These are phyloP conservation scores for Leptarthrus brevirostris DNA, from an alignment of 2,888 invertebrate species.

Conservation along the genomic window DNA sequence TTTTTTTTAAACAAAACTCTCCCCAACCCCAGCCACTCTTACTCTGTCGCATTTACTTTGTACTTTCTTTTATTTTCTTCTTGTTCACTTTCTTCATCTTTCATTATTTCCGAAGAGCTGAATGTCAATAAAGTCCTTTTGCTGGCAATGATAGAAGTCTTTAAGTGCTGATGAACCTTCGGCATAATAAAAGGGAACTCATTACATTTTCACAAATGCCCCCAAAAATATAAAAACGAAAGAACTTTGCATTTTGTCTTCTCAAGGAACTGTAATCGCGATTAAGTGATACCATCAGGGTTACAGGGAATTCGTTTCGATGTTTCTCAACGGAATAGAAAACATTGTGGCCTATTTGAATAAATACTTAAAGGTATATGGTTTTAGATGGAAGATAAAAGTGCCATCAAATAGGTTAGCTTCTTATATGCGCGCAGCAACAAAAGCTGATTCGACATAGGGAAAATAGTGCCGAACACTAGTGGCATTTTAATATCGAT, in stretches of 20 bases:
- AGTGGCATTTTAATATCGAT: no score
- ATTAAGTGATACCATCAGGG: constrained; percentile 26
- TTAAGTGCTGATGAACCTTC: constrained; percentile 47
- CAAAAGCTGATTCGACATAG: no score
- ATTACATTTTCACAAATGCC: constrained; percentile 40
- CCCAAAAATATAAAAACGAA: not conserved
- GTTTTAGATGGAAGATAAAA: no score
- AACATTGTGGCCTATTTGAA: constrained; percentile 16
- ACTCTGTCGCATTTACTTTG: not conserved
- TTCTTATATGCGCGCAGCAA: no score
- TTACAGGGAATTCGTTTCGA: not conserved
- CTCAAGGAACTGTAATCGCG: constrained; percentile 2
- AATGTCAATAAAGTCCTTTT: constrained; percentile 45
- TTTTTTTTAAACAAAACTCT: not conserved
- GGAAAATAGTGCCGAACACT: no score
- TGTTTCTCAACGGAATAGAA: not conserved
- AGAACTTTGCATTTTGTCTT: not conserved
- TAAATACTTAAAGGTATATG: no score
- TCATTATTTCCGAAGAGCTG: constrained; percentile 32
- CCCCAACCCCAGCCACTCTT: not conserved
- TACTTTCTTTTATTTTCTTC: constrained; percentile 5
- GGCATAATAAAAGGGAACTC: constrained; percentile 40
- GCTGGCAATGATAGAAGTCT: constrained; percentile 40
- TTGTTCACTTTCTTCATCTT: constrained; percentile 39
- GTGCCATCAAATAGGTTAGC: no score